These are phyloP conservation scores for Yponomeuta evonymella DNA, from an alignment of 2,888 invertebrate genomes.

Conservation along the genomic window DNA sequence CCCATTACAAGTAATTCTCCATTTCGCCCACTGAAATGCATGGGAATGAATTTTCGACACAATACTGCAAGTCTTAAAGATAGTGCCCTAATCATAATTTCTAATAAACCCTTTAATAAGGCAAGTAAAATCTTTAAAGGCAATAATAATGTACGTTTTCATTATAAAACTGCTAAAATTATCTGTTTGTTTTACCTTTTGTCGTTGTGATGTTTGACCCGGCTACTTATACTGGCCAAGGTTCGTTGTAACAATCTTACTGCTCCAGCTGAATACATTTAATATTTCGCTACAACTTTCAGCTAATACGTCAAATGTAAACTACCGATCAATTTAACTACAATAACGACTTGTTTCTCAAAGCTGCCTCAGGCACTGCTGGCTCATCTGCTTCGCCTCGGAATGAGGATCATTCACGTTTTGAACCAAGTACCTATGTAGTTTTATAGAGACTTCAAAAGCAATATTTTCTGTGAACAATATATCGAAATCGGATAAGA, in stretches of 20 bases:
- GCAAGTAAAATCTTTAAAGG: slow-evolving; percentile 7
- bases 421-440: too few species aligned
- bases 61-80: slow-evolving; percentile 1
- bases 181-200: background rate
- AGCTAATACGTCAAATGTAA: background rate
- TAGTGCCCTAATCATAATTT: slow-evolving; percentile 2
- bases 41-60: slow-evolving; percentile 6
- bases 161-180: background rate
- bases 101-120: background rate
- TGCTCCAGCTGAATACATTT: background rate
- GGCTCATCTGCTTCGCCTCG: background rate
- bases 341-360: background rate
- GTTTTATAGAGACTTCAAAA: too few species aligned
- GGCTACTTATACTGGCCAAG: background rate
- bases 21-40: slow-evolving; percentile 12
- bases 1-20: slow-evolving; percentile 5
- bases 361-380: background rate
- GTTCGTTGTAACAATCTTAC: background rate
- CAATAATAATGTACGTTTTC: background rate
- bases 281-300: background rate
- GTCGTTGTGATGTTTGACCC: background rate
- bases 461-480: too few species aligned
- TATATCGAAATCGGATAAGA: too few species aligned
- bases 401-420: too few species aligned
- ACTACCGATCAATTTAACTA: background rate